These are phyloP conservation scores for Passer domesticus DNA, from an alignment of 2,113 vertebrate species.

Conservation along the genomic window DNA sequence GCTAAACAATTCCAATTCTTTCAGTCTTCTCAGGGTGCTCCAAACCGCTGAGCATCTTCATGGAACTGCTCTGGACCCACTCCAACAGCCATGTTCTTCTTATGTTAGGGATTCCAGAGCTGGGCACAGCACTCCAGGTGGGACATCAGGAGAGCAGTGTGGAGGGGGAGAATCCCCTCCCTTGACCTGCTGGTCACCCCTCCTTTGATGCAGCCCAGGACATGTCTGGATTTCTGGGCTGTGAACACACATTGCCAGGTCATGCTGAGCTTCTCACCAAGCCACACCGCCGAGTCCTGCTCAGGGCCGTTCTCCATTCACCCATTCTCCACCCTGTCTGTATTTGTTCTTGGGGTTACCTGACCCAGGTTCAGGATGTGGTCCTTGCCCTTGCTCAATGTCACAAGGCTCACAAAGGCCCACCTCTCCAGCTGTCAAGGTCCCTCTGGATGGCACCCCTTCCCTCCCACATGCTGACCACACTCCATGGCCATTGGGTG, in stretches of 20 bases:
- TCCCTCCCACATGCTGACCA: accelerated
- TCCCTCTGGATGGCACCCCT: not conserved
- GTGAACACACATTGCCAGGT: not conserved
- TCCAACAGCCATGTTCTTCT: not conserved
- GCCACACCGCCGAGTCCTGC: not conserved
- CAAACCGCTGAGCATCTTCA: accelerated
- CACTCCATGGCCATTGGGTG: not conserved
- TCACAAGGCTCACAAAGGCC: not conserved
- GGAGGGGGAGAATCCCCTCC: not conserved
- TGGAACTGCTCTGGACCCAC: not conserved
- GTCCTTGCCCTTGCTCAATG: not conserved
- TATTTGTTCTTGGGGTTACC: not conserved
- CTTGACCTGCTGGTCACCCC: not conserved
- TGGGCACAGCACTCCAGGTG: not conserved
- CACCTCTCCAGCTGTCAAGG: not conserved
- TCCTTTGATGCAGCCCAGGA: not conserved
- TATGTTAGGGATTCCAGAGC: not conserved
- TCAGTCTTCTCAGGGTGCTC: not conserved
- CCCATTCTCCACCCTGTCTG: not conserved
- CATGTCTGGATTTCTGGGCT: not conserved
- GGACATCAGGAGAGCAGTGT: not conserved
- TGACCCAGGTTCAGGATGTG: not conserved
- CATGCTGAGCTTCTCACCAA: not conserved
- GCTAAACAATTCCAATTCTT: not conserved
- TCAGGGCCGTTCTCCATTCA: not conserved